phyloP scores from a whole-genome alignment of 1,140 invertebrate genomes.

The Tetragnatha versicolor region DNA sequence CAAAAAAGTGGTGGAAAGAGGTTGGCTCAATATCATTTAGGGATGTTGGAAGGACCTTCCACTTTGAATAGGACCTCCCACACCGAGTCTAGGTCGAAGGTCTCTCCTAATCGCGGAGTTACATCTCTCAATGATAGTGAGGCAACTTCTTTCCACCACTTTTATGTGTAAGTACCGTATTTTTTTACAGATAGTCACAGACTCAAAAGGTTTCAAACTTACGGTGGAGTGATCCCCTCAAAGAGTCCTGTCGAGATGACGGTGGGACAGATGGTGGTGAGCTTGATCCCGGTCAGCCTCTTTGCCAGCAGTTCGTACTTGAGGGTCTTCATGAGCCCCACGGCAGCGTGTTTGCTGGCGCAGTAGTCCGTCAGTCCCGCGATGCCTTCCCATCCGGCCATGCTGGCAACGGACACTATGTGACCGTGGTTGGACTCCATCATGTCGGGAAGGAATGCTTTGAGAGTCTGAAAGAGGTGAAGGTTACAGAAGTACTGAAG shows the following conservation, averaged over 20 bases:
- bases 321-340: slow-evolving; percentile 91
- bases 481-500: no score
- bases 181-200: no score
- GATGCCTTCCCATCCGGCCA: slow-evolving; percentile 85
- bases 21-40: no score
- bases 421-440: slow-evolving; percentile 82
- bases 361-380: slow-evolving; percentile 93
- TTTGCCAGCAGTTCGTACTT: slow-evolving; percentile 72
- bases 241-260: slow-evolving; percentile 97
- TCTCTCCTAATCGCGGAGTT: no score
- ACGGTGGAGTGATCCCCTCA: slow-evolving; percentile 69
- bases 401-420: slow-evolving; percentile 91
- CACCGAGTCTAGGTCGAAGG: no score
- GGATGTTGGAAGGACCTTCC: no score
- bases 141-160: no score
- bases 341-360: slow-evolving; percentile 90
- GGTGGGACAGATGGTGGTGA: slow-evolving; percentile 90
- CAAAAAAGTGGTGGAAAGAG: no score
- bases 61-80: no score
- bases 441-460: slow-evolving; percentile 82
- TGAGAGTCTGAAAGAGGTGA: slow-evolving; percentile 58
- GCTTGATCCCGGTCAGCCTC: slow-evolving; percentile 77
- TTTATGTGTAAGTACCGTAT: no score
- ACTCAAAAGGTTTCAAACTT: no score
- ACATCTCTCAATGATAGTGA: no score